These are phyloP conservation scores for Crypturellus tataupa DNA, from an alignment of 2,797 vertebrate species.

Conservation along the genomic window DNA sequence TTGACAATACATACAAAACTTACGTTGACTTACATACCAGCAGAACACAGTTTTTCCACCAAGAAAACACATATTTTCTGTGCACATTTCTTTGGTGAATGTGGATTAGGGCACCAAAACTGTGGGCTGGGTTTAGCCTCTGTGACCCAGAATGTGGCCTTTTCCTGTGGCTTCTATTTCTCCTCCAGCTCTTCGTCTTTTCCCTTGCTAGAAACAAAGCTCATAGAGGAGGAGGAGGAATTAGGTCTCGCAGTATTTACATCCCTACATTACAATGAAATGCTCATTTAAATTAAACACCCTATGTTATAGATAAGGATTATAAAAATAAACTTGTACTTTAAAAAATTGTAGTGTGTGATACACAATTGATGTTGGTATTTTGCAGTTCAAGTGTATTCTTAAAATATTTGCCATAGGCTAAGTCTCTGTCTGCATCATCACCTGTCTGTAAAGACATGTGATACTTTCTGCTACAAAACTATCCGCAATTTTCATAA, in stretches of 20 bases:
- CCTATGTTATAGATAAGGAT: background rate
- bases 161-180: background rate
- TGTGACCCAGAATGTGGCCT: no score
- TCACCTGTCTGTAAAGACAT: background rate
- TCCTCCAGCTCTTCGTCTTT: background rate
- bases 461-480: background rate
- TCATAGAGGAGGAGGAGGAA: background rate
- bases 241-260: background rate
- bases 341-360: fast-evolving
- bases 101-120: background rate
- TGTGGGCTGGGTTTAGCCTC: background rate
- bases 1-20: background rate
- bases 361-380: fast-evolving
- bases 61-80: fast-evolving
- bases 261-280: background rate
- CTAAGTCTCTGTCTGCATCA: background rate
- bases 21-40: background rate
- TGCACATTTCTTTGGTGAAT: fast-evolving
- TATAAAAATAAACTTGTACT: background rate
- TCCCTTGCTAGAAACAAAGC: background rate
- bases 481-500: background rate
- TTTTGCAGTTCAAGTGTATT: background rate
- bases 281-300: background rate
- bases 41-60: background rate
- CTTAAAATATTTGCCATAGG: background rate